phyloP scores from a whole-genome alignment of 2,797 vertebrate genomes.

The Ateles fusciceps region DNA sequence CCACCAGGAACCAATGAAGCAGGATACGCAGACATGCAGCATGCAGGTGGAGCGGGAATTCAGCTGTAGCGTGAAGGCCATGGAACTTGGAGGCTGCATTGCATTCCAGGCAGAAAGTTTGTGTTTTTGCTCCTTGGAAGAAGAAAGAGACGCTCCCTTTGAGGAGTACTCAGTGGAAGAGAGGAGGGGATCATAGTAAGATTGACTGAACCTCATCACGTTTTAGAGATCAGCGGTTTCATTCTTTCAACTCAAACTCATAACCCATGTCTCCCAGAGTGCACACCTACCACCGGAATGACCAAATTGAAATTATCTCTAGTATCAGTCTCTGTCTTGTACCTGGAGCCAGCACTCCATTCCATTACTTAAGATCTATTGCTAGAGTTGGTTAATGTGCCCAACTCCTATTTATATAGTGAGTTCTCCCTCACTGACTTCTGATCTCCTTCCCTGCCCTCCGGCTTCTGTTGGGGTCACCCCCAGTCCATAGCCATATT shows the following conservation, averaged over 20 bases:
- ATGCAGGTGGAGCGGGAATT: neutral
- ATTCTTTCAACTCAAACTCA: neutral
- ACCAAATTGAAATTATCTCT: neutral
- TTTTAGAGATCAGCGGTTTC: neutral
- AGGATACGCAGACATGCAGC: neutral
- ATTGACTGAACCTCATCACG: neutral
- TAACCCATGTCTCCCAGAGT: neutral
- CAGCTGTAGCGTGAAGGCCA: neutral
- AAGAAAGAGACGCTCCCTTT: neutral
- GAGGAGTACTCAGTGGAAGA: neutral
- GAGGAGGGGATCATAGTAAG: neutral
- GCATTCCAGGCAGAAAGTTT: neutral
- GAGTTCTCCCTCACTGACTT: neutral
- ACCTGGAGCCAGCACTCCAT: neutral
- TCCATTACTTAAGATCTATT: neutral
- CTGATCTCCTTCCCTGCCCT: neutral
- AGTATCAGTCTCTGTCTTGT: neutral
- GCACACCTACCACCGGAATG: neutral
- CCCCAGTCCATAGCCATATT: neutral
- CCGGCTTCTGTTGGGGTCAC: neutral
- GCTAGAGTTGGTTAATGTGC: neutral
- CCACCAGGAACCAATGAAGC: constrained; percentile 4
- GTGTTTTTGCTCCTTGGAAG: neutral
- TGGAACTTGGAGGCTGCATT: neutral
- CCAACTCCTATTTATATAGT: neutral